Evolutionary conservation across 2,888 invertebrate species (phyloP), one percentile per base, ranked within the genome.

Genomic region (Sarcophaga variegata): DNA sequence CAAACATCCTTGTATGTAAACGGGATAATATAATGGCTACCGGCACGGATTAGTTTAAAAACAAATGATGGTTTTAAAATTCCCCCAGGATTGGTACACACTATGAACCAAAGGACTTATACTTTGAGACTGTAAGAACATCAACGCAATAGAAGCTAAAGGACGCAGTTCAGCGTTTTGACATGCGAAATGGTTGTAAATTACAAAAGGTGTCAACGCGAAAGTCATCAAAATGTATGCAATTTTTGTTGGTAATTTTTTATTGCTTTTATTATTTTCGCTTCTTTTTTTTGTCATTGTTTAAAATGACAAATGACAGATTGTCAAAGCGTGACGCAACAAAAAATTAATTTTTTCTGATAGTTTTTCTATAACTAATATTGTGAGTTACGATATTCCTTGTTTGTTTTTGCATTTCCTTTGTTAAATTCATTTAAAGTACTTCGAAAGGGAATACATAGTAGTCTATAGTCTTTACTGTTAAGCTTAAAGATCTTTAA

Each of bases 141-240:
- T 25, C 14, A 17, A 64, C 37, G 54, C 54, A 76, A 14, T 64
- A 25, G 27, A 20, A 54, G 45, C n/a, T 37, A 22, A 25, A 45
- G 67, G 27, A 80, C 71, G 27, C 60, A 22, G 20, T 60, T 74
- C 25, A 11, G 60, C 10, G 37, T 37, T 66, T 71, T 78, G 66
- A 69, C 66, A 8, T 75, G 64, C 69, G 12, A 83, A 70, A 79
- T 70, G 79, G 12, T 49, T 70, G 60, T 60, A 64, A 64, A 45
- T 79, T 80, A 60, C 54, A 74, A 78, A 78, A 63, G 74, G 67
- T 86, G 80, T 76, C 85, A 82, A 59, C 67, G 12, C n/a, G 69
- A 37, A 37, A 66, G 64, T 54, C 75, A 69, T 63, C 37, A 67
- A 66, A 79, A 80, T 72, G 75, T 82, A 82, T 85, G 74, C 25